phyloP scores from a whole-genome alignment of 2,113 vertebrate genomes.

The Leptocoma aspasia region DNA sequence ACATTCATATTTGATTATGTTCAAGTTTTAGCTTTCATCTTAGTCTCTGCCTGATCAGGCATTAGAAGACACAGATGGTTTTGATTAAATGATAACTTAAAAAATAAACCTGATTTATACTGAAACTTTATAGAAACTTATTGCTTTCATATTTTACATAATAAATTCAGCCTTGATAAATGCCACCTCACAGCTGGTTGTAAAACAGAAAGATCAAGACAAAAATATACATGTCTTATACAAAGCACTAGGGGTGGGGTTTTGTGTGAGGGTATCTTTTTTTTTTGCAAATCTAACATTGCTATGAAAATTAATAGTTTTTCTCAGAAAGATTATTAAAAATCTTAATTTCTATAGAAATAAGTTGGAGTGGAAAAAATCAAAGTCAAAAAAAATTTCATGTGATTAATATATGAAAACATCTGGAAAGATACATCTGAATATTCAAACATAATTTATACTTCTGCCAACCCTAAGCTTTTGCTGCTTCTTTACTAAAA shows the following conservation, averaged over 20 bases:
- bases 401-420: neutral
- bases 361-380: neutral
- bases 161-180: neutral
- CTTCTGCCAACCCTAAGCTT: neutral
- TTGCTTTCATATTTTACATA: neutral
- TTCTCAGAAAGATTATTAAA: neutral
- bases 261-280: accelerated
- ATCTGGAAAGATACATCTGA: neutral
- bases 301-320: neutral
- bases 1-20: neutral
- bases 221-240: neutral
- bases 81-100: neutral
- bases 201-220: neutral
- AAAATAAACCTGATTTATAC: neutral
- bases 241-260: accelerated
- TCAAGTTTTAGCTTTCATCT: neutral
- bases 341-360: neutral
- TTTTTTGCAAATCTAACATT: neutral
- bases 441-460: neutral
- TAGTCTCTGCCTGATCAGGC: neutral
- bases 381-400: neutral
- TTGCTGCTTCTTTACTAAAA: neutral
- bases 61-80: neutral
- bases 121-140: neutral
- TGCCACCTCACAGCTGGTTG: neutral